These are phyloP conservation scores for Aphis gossypii DNA, from an alignment of 1,140 invertebrate species.

Conservation along the genomic window DNA sequence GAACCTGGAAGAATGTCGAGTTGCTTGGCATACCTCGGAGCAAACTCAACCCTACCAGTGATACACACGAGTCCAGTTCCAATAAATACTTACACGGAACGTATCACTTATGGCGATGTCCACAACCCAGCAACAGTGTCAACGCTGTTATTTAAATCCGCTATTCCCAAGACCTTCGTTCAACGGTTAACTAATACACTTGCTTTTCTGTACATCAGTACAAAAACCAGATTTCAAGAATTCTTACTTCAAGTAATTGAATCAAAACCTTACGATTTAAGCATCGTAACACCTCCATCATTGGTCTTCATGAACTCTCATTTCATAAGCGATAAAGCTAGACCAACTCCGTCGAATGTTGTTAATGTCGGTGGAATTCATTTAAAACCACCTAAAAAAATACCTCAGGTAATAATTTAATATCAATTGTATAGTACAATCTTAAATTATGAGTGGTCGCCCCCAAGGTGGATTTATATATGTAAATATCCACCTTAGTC, in stretches of 20 bases:
- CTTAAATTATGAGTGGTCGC: too few species aligned
- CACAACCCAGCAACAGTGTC: neutral
- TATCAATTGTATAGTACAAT: too few species aligned
- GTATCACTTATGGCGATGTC: neutral
- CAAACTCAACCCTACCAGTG: neutral
- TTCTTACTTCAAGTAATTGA: neutral
- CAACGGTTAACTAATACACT: too few species aligned
- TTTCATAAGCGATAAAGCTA: constrained; percentile 58
- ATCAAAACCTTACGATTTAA: neutral
- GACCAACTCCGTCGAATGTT: constrained; percentile 61
- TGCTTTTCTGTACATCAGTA: too few species aligned
- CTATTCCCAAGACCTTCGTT: too few species aligned
- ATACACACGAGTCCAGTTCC: neutral
- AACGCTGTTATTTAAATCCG: neutral
- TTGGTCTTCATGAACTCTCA: constrained; percentile 64
- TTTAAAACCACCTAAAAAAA: constrained; percentile 60
- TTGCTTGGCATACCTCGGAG: neutral
- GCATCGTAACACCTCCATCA: neutral
- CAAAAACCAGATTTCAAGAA: neutral
- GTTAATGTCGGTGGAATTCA: constrained; percentile 63
- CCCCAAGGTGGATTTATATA: too few species aligned
- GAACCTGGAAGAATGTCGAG: neutral
- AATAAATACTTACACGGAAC: neutral
- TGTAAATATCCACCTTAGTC: too few species aligned
- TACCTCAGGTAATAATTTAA: constrained; percentile 59